These are phyloP conservation scores for Serrognathus titanus DNA, from an alignment of 2,888 invertebrate genomes.

Conservation along the genomic window DNA sequence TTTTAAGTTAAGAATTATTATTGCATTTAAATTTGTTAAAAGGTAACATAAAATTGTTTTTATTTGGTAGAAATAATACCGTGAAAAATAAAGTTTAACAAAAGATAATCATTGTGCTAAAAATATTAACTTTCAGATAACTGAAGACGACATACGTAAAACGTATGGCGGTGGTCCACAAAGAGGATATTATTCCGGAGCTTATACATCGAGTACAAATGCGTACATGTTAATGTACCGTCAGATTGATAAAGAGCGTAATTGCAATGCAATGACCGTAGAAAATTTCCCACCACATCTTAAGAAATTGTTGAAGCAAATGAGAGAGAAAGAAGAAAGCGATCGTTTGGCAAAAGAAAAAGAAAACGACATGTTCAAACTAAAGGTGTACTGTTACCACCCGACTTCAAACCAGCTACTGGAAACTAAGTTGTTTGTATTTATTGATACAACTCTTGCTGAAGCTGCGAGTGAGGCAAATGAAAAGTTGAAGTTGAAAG, in stretches of 20 bases:
- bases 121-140: conserved; percentile 55
- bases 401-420: conserved; percentile 54
- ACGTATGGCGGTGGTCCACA: conserved; percentile 74
- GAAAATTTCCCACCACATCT: conserved; percentile 77
- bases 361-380: conserved; percentile 60
- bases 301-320: conserved; percentile 57
- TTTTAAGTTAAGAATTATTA: background rate
- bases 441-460: conserved; percentile 57
- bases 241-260: conserved; percentile 64
- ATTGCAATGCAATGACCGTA: conserved; percentile 60
- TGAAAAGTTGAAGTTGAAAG: conserved; percentile 55
- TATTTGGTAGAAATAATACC: too few relatives aligned
- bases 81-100: too few relatives aligned
- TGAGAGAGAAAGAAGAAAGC: conserved; percentile 64
- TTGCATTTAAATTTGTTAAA: too few relatives aligned
- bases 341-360: conserved; percentile 58
- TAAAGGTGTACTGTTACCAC: conserved; percentile 63
- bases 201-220: conserved; percentile 77
- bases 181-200: conserved; percentile 67
- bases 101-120: background rate
- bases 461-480: conserved; percentile 60
- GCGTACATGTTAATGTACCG: conserved; percentile 92
- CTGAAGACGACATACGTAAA: conserved; percentile 75
- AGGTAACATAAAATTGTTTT: too few relatives aligned
- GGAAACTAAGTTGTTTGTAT: conserved; percentile 57